phyloP scores from a whole-genome alignment of 2,113 vertebrate species.

The Gasterosteus aculeatus region DNA sequence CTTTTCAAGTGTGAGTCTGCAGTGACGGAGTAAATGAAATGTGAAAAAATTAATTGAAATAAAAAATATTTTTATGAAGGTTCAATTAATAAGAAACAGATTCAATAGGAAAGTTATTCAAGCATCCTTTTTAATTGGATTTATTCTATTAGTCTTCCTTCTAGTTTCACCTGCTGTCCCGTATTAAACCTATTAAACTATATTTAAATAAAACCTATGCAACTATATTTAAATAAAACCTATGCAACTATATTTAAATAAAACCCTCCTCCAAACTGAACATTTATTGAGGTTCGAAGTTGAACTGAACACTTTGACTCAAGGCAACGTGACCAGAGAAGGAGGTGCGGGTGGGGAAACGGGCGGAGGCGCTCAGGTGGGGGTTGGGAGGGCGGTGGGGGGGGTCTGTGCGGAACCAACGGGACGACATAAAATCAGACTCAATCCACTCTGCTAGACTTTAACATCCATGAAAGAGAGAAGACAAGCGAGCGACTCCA shows the following conservation, averaged over 20 bases:
- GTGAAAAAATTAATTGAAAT: background rate
- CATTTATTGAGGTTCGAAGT: no score
- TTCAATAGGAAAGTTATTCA: background rate
- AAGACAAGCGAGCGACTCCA: slow-evolving; percentile 23
- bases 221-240: no score
- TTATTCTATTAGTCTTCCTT: background rate
- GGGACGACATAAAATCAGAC: no score
- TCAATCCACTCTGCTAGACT: no score
- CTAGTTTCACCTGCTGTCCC: background rate
- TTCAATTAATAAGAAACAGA: background rate
- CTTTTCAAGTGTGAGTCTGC: no score
- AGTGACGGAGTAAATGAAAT: background rate
- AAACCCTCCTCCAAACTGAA: background rate
- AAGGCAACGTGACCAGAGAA: no score
- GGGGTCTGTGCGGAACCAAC: no score
- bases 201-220: background rate
- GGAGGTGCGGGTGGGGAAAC: no score
- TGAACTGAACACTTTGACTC: no score
- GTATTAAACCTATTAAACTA: background rate
- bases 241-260: no score
- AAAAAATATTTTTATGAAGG: background rate
- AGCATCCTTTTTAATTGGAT: background rate
- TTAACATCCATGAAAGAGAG: slow-evolving; percentile 3
- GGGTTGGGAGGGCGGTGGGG: no score
- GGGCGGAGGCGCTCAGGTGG: no score